Conservation (phyloP, 2,797 vertebrate species). For the Jordanella pulchra region DNA sequence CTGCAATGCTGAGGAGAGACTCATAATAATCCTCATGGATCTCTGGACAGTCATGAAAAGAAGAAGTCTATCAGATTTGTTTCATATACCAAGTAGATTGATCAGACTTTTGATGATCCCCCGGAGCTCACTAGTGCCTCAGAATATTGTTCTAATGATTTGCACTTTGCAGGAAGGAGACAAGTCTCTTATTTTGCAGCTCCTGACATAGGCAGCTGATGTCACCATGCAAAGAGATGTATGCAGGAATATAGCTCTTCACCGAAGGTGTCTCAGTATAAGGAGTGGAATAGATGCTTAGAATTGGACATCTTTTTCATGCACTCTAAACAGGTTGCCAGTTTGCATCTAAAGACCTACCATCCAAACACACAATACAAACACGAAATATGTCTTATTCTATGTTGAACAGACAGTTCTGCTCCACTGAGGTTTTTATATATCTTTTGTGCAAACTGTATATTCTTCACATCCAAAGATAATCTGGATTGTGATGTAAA, state of each 20-base stretch:
- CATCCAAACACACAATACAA: too few species aligned
- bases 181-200: background rate
- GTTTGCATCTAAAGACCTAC: too few species aligned
- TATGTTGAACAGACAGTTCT: too few species aligned
- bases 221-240: background rate
- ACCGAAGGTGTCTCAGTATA: background rate
- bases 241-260: background rate
- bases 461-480: background rate
- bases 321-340: background rate
- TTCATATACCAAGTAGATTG: slow-evolving; percentile 34
- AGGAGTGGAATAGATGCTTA: background rate
- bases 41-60: slow-evolving; percentile 45
- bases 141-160: background rate
- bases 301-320: background rate
- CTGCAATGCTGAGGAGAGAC: slow-evolving; percentile 33
- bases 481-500: background rate
- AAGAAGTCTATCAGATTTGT: slow-evolving; percentile 35
- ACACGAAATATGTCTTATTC: too few species aligned
- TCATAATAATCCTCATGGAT: slow-evolving; percentile 27
- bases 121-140: slow-evolving; percentile 23
- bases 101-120: slow-evolving; percentile 40
- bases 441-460: background rate
- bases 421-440: too few species aligned
- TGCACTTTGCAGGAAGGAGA: slow-evolving; percentile 4
- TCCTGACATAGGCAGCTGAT: background rate